These are phyloP conservation scores for Pelvicachromis taeniatus DNA, from an alignment of 2,113 vertebrate genomes.

Conservation along the genomic window DNA sequence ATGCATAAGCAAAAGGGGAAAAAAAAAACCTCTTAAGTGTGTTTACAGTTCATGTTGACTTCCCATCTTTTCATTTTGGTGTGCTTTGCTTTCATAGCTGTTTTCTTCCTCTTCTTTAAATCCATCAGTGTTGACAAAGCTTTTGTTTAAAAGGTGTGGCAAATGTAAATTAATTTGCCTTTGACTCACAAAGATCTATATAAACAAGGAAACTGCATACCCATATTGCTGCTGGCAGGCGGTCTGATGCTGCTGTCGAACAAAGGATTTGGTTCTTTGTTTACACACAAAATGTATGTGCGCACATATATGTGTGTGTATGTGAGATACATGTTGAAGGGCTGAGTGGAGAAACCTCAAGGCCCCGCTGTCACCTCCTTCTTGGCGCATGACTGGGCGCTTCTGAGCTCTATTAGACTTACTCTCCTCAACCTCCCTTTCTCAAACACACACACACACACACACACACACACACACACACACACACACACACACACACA, in stretches of 20 bases:
- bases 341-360: constrained; percentile 77
- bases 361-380: constrained; percentile 87
- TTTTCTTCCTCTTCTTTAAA: background rate
- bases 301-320: constrained; percentile 5
- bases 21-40: background rate
- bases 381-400: constrained; percentile 87
- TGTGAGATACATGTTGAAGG: constrained; percentile 1
- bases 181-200: background rate
- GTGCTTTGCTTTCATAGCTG: background rate
- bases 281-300: constrained; percentile 11
- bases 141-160: background rate
- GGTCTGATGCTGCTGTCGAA: constrained; percentile 40
- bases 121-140: background rate
- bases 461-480: background rate
- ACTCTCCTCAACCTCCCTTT: constrained; percentile 8
- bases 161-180: constrained; percentile 42
- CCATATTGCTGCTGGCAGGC: constrained; percentile 18
- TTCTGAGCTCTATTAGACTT: constrained; percentile 66
- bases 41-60: background rate
- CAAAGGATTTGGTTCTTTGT: constrained; percentile 68
- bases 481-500: background rate
- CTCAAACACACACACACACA: background rate
- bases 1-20: background rate
- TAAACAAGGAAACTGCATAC: constrained; percentile 34
- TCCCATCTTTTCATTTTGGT: background rate